Evolutionary conservation across 2,888 invertebrate genomes (phyloP), one percentile per base, ranked within the genome.

Genomic region (Ecliptopera silaceata): DNA sequence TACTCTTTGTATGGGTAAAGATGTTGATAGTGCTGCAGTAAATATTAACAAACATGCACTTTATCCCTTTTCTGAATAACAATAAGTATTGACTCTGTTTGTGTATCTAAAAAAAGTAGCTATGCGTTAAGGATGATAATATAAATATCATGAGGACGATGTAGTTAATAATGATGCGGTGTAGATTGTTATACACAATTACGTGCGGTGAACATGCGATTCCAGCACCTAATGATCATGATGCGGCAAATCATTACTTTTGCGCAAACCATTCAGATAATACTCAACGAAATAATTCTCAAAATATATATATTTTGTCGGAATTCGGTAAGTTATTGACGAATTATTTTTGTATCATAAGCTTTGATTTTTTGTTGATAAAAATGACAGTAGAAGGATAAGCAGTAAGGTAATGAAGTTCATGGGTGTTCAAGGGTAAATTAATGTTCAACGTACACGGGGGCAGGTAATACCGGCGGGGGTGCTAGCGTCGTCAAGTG

Each of bases 141-240:
- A 52, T n/a, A n/a, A n/a, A n/a, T 50, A 59, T 58, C 58, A 58
- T 56, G 46, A 43, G 44, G 34, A 47, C 41, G 57, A 60, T 55
- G 51, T 54, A 56, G 49, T 46, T 56, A 56, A 56, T 62, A 61
- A 63, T 58, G 43, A 63, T 61, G 55, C 51, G 46, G 51, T 61
- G 56, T 38, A 51, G 52, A 52, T 63, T 56, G 63, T 67, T 64
- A 63, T 42, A 63, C 47, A 72, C 73, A 75, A 71, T 75, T 67
- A 76, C 76, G 70, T 77, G 78, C 78, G 60, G 65, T 72, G 71
- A 74, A 66, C 78, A 76, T 78, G 77, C 77, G 61, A 60, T 56
- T 64, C 60, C 63, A 56, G 61, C 58, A 61, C 57, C 56, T 61
- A 61, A 58, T 63, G 66, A 61, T 65, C 64, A 62, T 71, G 66